Conservation (phyloP, 2,113 vertebrate genomes). For the Delphinapterus leucas region DNA sequence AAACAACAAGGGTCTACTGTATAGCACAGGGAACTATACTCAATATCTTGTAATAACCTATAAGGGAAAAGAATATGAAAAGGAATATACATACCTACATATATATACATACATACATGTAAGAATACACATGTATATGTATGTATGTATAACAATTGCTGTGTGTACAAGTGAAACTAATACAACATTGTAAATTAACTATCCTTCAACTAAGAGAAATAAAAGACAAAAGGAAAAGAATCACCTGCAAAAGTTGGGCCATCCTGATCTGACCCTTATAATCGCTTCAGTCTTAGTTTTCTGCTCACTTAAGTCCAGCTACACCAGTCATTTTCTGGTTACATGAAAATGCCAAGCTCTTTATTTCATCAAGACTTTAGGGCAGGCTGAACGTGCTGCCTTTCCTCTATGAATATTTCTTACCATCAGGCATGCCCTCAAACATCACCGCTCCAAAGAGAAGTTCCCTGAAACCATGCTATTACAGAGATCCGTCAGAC, state of each 20-base stretch:
- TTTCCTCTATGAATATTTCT: neutral
- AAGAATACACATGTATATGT: too few species aligned
- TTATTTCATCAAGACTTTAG: neutral
- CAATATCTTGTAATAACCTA: too few species aligned
- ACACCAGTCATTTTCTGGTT: fast-evolving
- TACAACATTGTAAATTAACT: too few species aligned
- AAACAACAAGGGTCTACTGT: too few species aligned
- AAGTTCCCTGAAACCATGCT: too few species aligned
- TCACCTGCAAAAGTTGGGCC: neutral
- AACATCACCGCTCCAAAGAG: neutral
- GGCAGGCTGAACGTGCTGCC: neutral
- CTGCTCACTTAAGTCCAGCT: neutral
- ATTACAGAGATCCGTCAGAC: neutral
- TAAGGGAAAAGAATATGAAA: too few species aligned
- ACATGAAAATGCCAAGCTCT: neutral
- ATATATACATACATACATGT: too few species aligned
- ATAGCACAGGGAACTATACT: too few species aligned
- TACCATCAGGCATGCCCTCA: too few species aligned
- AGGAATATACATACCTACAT: neutral
- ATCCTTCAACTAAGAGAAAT: neutral
- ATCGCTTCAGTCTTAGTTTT: too few species aligned
- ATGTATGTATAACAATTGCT: neutral
- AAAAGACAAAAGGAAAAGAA: neutral
- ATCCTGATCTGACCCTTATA: fast-evolving
- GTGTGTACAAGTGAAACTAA: neutral